phyloP scores from a whole-genome alignment of 1,140 invertebrate genomes.

The Pinna nobilis region DNA sequence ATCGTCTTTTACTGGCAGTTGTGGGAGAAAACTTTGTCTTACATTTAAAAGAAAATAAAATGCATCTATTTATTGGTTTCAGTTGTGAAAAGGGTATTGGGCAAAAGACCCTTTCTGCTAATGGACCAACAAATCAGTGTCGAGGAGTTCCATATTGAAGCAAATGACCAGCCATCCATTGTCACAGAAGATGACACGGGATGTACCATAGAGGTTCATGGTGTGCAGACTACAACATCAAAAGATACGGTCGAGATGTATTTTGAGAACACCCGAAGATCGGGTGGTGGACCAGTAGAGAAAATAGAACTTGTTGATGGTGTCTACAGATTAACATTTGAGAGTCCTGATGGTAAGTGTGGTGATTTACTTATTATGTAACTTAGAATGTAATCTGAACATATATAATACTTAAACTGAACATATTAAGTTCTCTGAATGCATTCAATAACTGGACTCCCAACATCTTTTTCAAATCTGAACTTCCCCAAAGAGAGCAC shows the following conservation, averaged over 20 bases:
- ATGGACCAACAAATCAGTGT: constrained; percentile 14
- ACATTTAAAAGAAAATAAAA: too few relatives aligned
- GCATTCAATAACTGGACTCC: too few relatives aligned
- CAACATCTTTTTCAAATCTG: too few relatives aligned
- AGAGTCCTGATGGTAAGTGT: constrained; percentile 35
- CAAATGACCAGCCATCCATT: neutral
- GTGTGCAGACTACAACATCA: constrained; percentile 21
- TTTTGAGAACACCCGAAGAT: constrained; percentile 50
- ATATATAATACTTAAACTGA: too few relatives aligned
- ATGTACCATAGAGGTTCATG: constrained; percentile 29
- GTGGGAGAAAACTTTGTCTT: too few relatives aligned
- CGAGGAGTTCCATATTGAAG: constrained; percentile 8
- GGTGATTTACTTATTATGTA: neutral
- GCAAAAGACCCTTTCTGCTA: constrained; percentile 13
- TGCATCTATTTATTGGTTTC: neutral
- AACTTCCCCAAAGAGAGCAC: too few relatives aligned
- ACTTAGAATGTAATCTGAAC: neutral
- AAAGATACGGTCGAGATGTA: constrained; percentile 40
- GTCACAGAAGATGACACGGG: neutral
- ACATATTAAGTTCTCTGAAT: too few relatives aligned
- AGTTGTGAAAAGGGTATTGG: constrained; percentile 20
- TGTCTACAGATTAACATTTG: constrained; percentile 36
- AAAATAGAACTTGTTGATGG: constrained; percentile 19
- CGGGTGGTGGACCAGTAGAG: constrained; percentile 39
- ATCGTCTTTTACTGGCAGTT: too few relatives aligned